A percentile compares a stretch with the other conserved stretches of the same genome.
Evolutionary conservation across 2,888 invertebrate species (phyloP).

Genomic region (Oscheius sp.): DNA sequence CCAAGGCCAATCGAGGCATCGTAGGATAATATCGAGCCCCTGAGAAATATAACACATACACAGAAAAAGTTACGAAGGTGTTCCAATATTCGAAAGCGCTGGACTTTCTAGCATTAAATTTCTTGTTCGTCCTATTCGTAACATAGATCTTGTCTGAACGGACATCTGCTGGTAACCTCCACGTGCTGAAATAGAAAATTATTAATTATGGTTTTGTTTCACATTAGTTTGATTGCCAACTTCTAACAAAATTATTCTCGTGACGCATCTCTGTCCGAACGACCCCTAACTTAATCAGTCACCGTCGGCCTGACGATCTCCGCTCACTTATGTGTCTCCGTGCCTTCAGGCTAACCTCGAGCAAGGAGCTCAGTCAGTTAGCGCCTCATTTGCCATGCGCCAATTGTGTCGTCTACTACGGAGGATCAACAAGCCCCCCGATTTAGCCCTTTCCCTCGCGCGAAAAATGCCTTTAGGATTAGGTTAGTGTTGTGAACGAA

Average conservation of each 20-base stretch:
- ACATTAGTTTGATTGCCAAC: background rate
- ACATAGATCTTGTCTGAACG: slow-evolving; percentile 28
- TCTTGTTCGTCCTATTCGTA: slow-evolving; percentile 23
- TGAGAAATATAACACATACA: slow-evolving; percentile 6
- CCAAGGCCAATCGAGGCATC: background rate
- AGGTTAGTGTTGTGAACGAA: slow-evolving; percentile 34
- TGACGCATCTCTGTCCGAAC: background rate
- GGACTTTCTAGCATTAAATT: slow-evolving; percentile 35
- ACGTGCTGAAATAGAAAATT: background rate
- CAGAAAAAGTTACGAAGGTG: slow-evolving; percentile 32
- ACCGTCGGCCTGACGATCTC: background rate
- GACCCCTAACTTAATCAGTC: slow-evolving; percentile 2
- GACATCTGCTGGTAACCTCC: slow-evolving; percentile 2
- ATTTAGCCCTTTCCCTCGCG: slow-evolving; percentile 28
- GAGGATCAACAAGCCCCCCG: slow-evolving; percentile 34
- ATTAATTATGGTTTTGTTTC: background rate
- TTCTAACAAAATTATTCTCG: slow-evolving; percentile 2
- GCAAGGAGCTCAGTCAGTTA: background rate
- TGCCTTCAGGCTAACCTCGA: background rate
- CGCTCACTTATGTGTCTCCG: background rate
- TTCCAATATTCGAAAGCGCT: slow-evolving; percentile 28
- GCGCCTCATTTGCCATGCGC: slow-evolving; percentile 29
- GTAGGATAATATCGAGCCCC: background rate
- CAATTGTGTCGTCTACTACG: slow-evolving; percentile 25
- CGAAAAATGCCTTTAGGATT: slow-evolving; percentile 30